phyloP scores from a whole-genome alignment of 2,797 vertebrate species.

The Cuculus canorus region DNA sequence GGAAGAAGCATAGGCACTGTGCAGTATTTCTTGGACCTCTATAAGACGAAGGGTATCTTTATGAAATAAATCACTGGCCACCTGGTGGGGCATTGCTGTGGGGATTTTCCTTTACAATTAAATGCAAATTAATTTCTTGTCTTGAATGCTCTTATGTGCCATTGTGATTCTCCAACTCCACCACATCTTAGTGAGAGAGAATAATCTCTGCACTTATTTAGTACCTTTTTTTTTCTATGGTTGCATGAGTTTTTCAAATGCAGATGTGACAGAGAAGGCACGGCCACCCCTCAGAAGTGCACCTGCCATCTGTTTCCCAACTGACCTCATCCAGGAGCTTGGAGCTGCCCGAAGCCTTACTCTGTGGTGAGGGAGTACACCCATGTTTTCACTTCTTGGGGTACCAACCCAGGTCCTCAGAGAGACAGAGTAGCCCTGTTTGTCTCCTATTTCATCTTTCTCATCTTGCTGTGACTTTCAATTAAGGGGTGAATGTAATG shows the following conservation, averaged over 20 bases:
- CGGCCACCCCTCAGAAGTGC: not conserved
- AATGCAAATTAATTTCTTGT: not conserved
- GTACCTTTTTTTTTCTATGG: not conserved
- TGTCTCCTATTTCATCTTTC: not conserved
- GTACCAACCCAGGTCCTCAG: not conserved
- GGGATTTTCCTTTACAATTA: not conserved
- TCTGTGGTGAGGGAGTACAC: accelerated
- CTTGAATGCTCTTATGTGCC: not conserved
- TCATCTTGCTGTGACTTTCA: not conserved
- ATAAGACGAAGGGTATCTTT: not conserved
- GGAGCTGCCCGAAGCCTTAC: not conserved
- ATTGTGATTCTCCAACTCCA: not conserved
- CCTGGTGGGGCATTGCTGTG: accelerated
- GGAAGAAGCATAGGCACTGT: not conserved
- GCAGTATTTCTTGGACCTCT: not conserved
- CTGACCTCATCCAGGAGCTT: not conserved
- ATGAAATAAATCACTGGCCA: not conserved
- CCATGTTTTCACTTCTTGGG: not conserved
- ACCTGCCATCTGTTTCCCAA: not conserved
- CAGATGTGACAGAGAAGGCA: not conserved
- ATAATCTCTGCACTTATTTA: not conserved
- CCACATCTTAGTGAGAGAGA: not conserved
- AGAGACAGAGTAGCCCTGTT: not conserved
- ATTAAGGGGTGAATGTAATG: accelerated
- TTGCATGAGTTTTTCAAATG: not conserved